Evolutionary conservation across 2,888 invertebrate species (phyloP).

Genomic region (Drosophila algonquin): DNA sequence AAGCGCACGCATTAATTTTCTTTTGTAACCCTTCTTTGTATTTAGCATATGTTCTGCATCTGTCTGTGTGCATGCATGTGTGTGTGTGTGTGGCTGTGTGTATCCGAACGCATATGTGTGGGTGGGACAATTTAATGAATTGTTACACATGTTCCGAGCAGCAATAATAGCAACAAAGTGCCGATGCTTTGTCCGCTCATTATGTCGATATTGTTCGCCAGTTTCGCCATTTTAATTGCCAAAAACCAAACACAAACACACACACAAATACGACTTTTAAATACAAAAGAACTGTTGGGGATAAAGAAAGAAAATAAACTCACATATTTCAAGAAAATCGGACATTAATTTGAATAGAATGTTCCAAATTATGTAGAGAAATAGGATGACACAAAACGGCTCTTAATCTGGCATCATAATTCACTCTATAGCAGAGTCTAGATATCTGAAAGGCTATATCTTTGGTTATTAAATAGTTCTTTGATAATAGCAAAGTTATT

Average conservation of each 20-base stretch:
- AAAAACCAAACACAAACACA: conserved; percentile 7
- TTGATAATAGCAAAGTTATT: not conserved
- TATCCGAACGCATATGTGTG: not conserved
- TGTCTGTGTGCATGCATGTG: conserved; percentile 12
- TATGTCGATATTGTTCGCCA: conserved; percentile 69
- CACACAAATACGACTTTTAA: not conserved
- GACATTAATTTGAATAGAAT: too few species aligned
- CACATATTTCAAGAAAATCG: too few species aligned
- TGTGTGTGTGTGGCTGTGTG: conserved; percentile 15
- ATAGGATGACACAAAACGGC: too few species aligned
- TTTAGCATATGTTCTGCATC: conserved; percentile 52
- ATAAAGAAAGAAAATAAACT: not conserved
- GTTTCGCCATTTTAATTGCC: conserved; percentile 38
- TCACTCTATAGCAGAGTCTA: too few species aligned
- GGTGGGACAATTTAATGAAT: conserved; percentile 73
- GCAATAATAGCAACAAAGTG: conserved; percentile 66
- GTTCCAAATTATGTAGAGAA: too few species aligned
- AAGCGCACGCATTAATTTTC: conserved; percentile 78
- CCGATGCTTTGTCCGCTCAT: conserved; percentile 68
- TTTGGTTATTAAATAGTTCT: not conserved
- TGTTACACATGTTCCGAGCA: conserved; percentile 74
- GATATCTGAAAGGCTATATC: too few species aligned
- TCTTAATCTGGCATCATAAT: too few species aligned
- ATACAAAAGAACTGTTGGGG: not conserved
- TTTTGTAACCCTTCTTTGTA: conserved; percentile 75